These are phyloP conservation scores for Sarcophaga caerulescens DNA, from an alignment of 2,888 invertebrate genomes.

Conservation along the genomic window DNA sequence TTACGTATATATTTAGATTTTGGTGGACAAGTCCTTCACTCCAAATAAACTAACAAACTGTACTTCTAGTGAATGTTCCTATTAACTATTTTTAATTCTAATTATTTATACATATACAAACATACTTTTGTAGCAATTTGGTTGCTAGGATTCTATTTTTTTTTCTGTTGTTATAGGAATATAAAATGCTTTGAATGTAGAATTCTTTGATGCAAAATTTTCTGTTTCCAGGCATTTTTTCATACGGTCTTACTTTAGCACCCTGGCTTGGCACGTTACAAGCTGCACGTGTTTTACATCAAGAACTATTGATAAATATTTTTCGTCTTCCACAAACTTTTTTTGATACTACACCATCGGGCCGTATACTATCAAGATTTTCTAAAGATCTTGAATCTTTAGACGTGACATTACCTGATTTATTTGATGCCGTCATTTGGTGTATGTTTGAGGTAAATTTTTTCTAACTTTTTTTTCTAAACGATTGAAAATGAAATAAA, in stretches of 20 bases:
- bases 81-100: neutral
- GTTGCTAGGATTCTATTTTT: slow-evolving; percentile 13
- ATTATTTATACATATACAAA: neutral
- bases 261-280: slow-evolving; percentile 84
- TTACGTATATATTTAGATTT: neutral
- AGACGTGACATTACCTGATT: slow-evolving; percentile 80
- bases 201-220: slow-evolving; percentile 34
- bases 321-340: slow-evolving; percentile 83
- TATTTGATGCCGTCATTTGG: slow-evolving; percentile 83
- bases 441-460: slow-evolving; percentile 83
- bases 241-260: slow-evolving; percentile 86
- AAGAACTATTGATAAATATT: slow-evolving; percentile 81
- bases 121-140: slow-evolving; percentile 50
- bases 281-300: slow-evolving; percentile 79
- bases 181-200: neutral
- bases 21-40: slow-evolving; percentile 6
- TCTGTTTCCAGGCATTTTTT: slow-evolving; percentile 84
- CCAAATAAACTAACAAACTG: slow-evolving; percentile 20
- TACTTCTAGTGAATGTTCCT: slow-evolving; percentile 6
- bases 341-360: slow-evolving; percentile 85
- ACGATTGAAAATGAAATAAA: neutral
- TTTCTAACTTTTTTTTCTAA: neutral
- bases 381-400: slow-evolving; percentile 81
- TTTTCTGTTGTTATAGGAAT: neutral
- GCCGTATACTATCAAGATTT: slow-evolving; percentile 84